Percentiles rank a stretch among this genome's conserved stretches.
Evolutionary conservation across 2,888 invertebrate species (phyloP).

Genomic region (Cephus pygmeus): DNA sequence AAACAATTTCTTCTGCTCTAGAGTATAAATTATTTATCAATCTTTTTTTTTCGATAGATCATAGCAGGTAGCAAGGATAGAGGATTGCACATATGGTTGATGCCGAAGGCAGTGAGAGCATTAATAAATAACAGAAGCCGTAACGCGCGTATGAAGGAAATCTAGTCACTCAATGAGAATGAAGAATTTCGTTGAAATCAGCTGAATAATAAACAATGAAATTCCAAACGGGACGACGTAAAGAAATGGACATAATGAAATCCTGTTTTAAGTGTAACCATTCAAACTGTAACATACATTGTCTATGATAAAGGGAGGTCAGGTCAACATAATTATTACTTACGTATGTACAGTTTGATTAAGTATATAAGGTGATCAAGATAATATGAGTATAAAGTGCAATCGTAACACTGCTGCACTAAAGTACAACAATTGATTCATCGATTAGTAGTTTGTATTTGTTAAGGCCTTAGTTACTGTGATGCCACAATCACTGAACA

Average conservation of each 20-base stretch:
- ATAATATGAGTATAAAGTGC: neutral
- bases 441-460: neutral
- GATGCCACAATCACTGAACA: slow-evolving; percentile 1
- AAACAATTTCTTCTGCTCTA: slow-evolving; percentile 9
- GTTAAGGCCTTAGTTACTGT: neutral
- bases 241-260: neutral
- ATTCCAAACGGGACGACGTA: neutral
- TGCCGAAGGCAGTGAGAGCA: slow-evolving; percentile 67
- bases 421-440: slow-evolving; percentile 1
- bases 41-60: slow-evolving; percentile 68
- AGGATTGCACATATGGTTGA: slow-evolving; percentile 74
- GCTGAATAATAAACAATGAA: neutral
- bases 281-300: neutral
- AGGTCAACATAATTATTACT: neutral
- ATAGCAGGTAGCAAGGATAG: slow-evolving; percentile 78
- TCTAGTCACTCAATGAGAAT: neutral
- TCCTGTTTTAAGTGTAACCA: neutral
- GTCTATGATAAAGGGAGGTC: neutral
- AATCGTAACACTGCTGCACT: neutral
- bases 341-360: neutral
- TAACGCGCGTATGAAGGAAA: slow-evolving; percentile 28
- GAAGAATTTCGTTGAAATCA: neutral
- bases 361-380: neutral
- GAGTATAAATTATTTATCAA: slow-evolving; percentile 8
- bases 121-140: slow-evolving; percentile 39